Conservation (phyloP, 2,797 vertebrate species). For the Protonibea diacanthus region DNA sequence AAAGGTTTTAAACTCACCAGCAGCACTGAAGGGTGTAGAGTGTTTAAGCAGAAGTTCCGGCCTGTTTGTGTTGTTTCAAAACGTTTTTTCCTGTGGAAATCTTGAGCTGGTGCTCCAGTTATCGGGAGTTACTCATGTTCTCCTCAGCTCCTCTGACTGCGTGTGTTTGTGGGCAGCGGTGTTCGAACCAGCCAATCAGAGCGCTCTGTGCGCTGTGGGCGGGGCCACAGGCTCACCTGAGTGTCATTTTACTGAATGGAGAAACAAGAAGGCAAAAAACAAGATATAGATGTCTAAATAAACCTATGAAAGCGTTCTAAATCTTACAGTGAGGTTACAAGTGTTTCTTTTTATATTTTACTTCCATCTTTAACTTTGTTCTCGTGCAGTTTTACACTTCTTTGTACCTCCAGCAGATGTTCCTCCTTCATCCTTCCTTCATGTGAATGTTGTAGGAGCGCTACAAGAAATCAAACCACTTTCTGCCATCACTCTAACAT, state of each 20-base stretch:
- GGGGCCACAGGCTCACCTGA: constrained; percentile 63
- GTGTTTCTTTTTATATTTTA: background rate
- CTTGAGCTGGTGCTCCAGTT: background rate
- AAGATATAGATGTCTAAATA: background rate
- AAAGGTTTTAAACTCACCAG: constrained; percentile 56
- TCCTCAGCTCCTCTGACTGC: constrained; percentile 34
- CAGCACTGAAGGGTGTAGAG: rapidly evolving
- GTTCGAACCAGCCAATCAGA: constrained; percentile 86
- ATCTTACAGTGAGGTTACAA: rapidly evolving
- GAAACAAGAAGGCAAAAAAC: constrained; percentile 7
- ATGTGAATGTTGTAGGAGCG: background rate
- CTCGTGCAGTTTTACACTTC: background rate
- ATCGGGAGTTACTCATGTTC: constrained; percentile 31
- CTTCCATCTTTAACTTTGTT: too few species aligned
- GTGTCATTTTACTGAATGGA: constrained; percentile 47
- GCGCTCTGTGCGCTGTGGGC: constrained; percentile 54
- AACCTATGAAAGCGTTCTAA: background rate
- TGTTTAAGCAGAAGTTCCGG: background rate
- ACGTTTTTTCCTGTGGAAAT: constrained; percentile 4
- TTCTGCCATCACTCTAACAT: background rate
- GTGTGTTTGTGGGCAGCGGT: constrained; percentile 65
- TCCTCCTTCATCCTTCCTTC: too few species aligned
- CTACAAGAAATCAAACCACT: background rate
- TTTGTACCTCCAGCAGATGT: background rate
- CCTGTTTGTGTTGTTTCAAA: rapidly evolving